Percentiles rank a stretch among this genome's conserved stretches.
Evolutionary conservation across 1,140 invertebrate genomes (phyloP).

Genomic region (Drusus annulatus): DNA sequence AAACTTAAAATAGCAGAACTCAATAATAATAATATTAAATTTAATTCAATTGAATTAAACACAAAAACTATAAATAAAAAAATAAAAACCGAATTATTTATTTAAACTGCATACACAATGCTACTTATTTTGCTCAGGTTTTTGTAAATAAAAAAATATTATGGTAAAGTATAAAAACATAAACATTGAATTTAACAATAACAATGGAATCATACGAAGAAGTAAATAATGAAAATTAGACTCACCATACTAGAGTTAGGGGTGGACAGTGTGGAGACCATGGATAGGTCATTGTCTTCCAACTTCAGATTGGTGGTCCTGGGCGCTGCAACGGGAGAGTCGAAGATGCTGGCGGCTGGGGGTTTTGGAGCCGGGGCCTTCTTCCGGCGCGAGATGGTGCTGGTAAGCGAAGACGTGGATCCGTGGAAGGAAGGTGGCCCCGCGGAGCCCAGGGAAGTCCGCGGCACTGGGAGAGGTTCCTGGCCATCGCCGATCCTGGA

Average conservation of each 20-base stretch:
- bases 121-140: too few species aligned
- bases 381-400: slow-evolving; percentile 50
- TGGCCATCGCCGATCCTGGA: slow-evolving; percentile 42
- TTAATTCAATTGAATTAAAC: too few species aligned
- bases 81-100: too few species aligned
- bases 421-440: slow-evolving; percentile 46
- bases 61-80: too few species aligned
- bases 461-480: slow-evolving; percentile 20
- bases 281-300: slow-evolving; percentile 16
- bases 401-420: slow-evolving; percentile 47
- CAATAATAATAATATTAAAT: too few species aligned
- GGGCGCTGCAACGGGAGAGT: slow-evolving; percentile 6
- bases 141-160: too few species aligned
- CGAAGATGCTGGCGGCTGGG: slow-evolving; percentile 14
- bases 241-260: slow-evolving; percentile 53
- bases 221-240: too few species aligned
- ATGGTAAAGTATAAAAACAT: too few species aligned
- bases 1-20: too few species aligned
- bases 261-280: slow-evolving; percentile 62
- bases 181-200: too few species aligned
- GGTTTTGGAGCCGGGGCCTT: slow-evolving; percentile 52
- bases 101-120: too few species aligned
- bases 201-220: too few species aligned
- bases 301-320: slow-evolving; percentile 11
- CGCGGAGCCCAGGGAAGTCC: slow-evolving; percentile 6